Percentiles rank a stretch among this genome's conserved stretches.
phyloP scores from a whole-genome alignment of 2,797 vertebrate genomes.

The Oceanodroma leucorhoa region DNA sequence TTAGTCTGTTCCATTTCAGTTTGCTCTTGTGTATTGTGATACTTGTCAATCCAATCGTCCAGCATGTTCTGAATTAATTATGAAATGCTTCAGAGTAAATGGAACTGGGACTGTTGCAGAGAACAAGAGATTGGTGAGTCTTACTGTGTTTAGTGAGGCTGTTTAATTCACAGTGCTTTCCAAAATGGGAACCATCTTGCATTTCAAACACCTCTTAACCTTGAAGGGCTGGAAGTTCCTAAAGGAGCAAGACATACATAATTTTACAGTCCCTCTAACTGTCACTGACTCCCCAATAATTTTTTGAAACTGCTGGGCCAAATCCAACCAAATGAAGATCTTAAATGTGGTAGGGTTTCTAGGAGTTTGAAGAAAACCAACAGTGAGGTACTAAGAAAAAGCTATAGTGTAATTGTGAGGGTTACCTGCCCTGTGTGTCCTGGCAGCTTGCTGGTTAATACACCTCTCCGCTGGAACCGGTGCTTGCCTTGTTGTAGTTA shows the following conservation, averaged over 20 bases:
- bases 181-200: neutral
- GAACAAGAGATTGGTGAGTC: neutral
- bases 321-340: neutral
- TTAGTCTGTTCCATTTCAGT: neutral
- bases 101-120: neutral
- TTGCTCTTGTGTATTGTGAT: neutral
- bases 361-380: neutral
- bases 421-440: neutral
- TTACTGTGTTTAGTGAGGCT: neutral
- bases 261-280: neutral
- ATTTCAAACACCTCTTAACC: neutral
- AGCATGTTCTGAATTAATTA: neutral
- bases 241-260: neutral
- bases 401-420: neutral
- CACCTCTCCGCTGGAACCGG: fast-evolving
- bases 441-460: neutral
- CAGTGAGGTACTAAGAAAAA: neutral
- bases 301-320: neutral
- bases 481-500: fast-evolving
- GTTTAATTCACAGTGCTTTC: neutral
- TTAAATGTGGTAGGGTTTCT: neutral
- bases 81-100: neutral
- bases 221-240: neutral
- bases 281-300: neutral
- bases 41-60: neutral